Base-by-base conservation (phyloP, 2,113 vertebrate genomes). In the Lota lota region DNA sequence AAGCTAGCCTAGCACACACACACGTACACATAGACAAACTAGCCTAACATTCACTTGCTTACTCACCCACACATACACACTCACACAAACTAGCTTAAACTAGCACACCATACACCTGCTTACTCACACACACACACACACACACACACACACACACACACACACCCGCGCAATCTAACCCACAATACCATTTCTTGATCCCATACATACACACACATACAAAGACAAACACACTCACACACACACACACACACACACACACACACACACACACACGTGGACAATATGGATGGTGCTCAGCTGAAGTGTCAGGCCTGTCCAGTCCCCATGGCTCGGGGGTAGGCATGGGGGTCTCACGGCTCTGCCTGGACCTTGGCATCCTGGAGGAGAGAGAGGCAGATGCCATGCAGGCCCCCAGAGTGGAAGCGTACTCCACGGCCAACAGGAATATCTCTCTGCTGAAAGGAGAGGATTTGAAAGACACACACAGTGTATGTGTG, bases 281-380 rank as follows among this genome's bases (percentile, higher is more conserved):
- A 90, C 92, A 87, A 87, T 90, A 91, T 92, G 89, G 85, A 84
- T 63, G 68, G 64, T 79, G 77, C 85, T 91, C 91, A 92, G 90
- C 89, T 91, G 89, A 92, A 83, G 81, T 79, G 66, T 74, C 68
- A 78, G 80, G 85, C 80, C 81, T 78, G 86, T 88, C 88, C 87
- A 72, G 80, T 85, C 85, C 85, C 85, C 79, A 76, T 61, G 73
- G 84, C 50, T 83, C 40, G 77, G 68, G 70, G 10, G 73, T 83
- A 81, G 87, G 85, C 84, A 83, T 64, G 83, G 75, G 84, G 83
- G 75, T 90, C 89, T 90, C 85, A 83, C 76, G 86, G 81, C 74
- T 84, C 83, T 87, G 85, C 85, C 81, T 81, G 80, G 59, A 81
- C 86, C 77, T 90, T 91, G 89, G 89, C 88, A 47, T 89, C 22